Conservation (phyloP, 2,888 invertebrate genomes). For the Deilephila porcellus region DNA sequence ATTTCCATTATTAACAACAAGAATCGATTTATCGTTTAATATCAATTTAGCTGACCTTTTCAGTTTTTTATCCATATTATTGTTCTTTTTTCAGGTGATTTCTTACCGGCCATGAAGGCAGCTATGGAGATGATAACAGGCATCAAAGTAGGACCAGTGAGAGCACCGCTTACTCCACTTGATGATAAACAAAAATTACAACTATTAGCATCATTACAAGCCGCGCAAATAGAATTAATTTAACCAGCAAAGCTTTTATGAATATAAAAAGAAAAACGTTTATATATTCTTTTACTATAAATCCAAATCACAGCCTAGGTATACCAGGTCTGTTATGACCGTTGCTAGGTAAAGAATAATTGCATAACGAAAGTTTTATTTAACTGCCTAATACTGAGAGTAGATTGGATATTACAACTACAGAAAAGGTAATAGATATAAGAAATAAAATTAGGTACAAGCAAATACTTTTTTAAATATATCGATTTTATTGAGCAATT, state of each 20-base stretch:
- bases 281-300: not conserved
- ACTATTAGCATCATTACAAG: not conserved
- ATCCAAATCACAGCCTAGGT: too few species aligned
- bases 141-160: constrained; percentile 83
- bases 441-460: not conserved
- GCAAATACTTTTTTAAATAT: not conserved
- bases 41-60: too few species aligned
- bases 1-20: too few species aligned
- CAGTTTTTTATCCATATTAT: too few species aligned
- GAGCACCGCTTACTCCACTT: constrained; percentile 80
- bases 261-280: not conserved
- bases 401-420: too few species aligned
- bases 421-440: too few species aligned
- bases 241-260: not conserved
- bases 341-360: too few species aligned
- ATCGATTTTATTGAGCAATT: not conserved
- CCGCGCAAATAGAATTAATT: not conserved
- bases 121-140: constrained; percentile 85
- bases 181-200: constrained; percentile 46
- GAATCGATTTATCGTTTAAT: too few species aligned
- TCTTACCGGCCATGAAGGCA: constrained; percentile 87
- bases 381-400: too few species aligned
- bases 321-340: too few species aligned
- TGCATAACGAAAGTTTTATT: too few species aligned
- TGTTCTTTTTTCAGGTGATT: constrained; percentile 75